Base-by-base conservation (phyloP, 2,113 vertebrate species). In the Herpetotheres cachinnans region DNA sequence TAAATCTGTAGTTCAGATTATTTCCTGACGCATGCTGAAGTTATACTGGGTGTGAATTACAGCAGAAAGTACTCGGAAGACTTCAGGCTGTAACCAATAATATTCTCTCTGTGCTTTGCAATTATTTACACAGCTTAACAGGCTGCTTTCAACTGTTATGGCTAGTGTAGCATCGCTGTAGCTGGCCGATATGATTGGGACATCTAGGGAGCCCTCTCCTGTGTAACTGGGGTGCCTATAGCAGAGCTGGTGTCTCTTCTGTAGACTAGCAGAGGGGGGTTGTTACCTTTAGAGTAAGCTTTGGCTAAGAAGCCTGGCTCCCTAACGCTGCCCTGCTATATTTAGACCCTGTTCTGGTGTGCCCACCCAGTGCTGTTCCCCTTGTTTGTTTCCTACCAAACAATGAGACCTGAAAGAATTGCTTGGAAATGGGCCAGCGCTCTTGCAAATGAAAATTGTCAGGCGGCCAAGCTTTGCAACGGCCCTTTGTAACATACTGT, bases 351-450 rank as follows among this genome's bases (percentile, higher is more conserved):
- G 67, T 92, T 95, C 70, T 96, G 71, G 92, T 95, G 97, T 97
- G 97, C 96, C 95, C 97, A 97, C 97, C 97, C 97, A 97, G 90
- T 73, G 83, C 97, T 96, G 95, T 97, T 97, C 96, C 82, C 83
- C 93, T 97, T 98, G 97, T 98, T 98, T 97, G 90, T 94, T 98
- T 97, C 97, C 97, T 97, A 91, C 94, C 81, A 97, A 96, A 97
- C 97, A 98, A 98, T 97, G 95, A 97, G 95, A 97, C 95, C 95
- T 97, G 96, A 96, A 98, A 98, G 97, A 98, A 98, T 98, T 96
- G 96, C 76, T 95, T 98, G 97, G 97, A 96, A 70, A 84, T 56
- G 52, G 21, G 95, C 97, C 97, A 98, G 6, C 0, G 54, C 92
- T 94, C 69, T 92, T 86, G 91, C 94, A 92, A 94, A 79, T 0